A percentile compares a stretch with the other conserved stretches of the same genome.
Conservation (phyloP, 2,888 invertebrate genomes). For the Dasypolia templi region DNA sequence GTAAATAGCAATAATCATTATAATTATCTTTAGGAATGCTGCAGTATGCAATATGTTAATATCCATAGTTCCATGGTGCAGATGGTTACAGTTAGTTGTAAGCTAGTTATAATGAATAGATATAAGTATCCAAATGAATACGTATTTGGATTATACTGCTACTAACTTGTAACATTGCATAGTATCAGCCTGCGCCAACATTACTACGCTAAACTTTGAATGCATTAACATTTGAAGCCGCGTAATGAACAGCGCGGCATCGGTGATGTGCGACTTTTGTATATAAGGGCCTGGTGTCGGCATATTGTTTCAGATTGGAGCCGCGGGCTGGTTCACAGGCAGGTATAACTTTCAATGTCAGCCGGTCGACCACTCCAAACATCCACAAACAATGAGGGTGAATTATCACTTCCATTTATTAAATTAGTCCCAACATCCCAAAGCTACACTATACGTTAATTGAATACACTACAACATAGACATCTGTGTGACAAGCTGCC, state of each 20-base stretch:
- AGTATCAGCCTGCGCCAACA: slow-evolving; percentile 55
- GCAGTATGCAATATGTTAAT: slow-evolving; percentile 69
- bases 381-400: slow-evolving; percentile 97
- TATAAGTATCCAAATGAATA: slow-evolving; percentile 56
- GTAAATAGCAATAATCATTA: slow-evolving; percentile 83
- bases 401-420: slow-evolving; percentile 86
- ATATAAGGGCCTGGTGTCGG: slow-evolving; percentile 85
- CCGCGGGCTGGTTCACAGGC: slow-evolving; percentile 98
- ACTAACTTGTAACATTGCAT: slow-evolving; percentile 62
- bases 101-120: slow-evolving; percentile 53
- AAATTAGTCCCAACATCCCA: slow-evolving; percentile 64
- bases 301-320: slow-evolving; percentile 94
- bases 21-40: slow-evolving; percentile 74
- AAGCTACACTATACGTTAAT: slow-evolving; percentile 47
- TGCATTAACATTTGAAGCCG: slow-evolving; percentile 62
- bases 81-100: slow-evolving; percentile 63
- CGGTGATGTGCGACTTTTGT: slow-evolving; percentile 66
- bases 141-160: slow-evolving; percentile 57
- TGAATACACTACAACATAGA: slow-evolving; percentile 42
- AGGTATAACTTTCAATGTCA: slow-evolving; percentile 99
- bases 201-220: slow-evolving; percentile 60
- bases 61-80: slow-evolving; percentile 68
- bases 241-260: slow-evolving; percentile 46
- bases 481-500: slow-evolving; percentile 34
- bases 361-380: slow-evolving; percentile 98